Evolutionary conservation across 1,140 invertebrate species (phyloP), one percentile per base, ranked within the genome.

Genomic region (Sitobion miscanthi): DNA sequence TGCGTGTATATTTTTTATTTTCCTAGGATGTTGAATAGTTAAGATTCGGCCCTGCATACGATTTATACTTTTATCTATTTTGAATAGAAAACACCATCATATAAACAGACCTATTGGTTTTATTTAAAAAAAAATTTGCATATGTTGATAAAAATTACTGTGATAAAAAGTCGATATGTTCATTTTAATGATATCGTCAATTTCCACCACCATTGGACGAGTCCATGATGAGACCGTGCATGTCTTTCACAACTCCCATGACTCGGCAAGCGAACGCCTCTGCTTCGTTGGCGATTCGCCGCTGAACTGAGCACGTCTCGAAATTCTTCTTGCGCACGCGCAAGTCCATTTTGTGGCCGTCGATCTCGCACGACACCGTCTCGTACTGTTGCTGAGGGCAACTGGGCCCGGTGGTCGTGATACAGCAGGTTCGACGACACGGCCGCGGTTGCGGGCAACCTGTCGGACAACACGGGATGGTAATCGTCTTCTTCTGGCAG

Each of bases 311-410:
- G n/a, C 86, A 88, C n/a, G 86, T 52, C 11, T 88, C 47, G n/a
- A 30, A 88, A 20, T 88, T n/a, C 6, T 87, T 87, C n/a, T 88
- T 88, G 47, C 86, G 86, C 38, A 88, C 86, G 2, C 86, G 86
- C 47, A 88, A 35, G 20, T 88, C 86, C 47, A 88, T 88, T n/a
- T 52, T 52, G 7, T 49, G 47, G 17, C 86, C 86, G 86, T 88
- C 47, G 14, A 88, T 52, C n/a, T 88, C 86, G n/a, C 86, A 88
- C 2, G 47, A 42, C 38, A 88, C 30, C 4, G 25, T 52, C 14
- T 47, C 49, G 86, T 88, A 88, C n/a, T 52, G 86, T n/a, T 52
- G 86, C 14, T 52, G 86, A 4, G 42, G 85, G 35, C 83, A 42
- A 25, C 21, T 8, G 1, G 20, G 23, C 8, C 20, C 38, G 3